phyloP scores from a whole-genome alignment of 2,888 invertebrate genomes.

The Onchidella celtica region DNA sequence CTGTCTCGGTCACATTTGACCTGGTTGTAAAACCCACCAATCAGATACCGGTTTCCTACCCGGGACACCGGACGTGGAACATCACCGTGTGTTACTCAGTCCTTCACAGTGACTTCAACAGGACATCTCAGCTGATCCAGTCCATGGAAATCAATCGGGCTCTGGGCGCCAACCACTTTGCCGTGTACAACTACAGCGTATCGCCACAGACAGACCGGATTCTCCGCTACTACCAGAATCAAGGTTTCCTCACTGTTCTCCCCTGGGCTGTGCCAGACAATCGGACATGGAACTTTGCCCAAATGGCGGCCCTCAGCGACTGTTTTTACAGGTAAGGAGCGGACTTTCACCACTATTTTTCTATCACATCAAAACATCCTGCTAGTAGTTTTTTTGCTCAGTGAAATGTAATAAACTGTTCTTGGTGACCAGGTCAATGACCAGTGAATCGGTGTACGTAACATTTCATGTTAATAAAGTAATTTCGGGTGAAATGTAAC shows the following conservation, averaged over 20 bases:
- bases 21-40: not conserved
- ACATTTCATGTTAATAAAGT: too few species aligned
- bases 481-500: too few species aligned
- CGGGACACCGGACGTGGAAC: constrained; percentile 7
- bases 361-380: too few species aligned
- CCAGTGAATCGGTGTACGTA: too few species aligned
- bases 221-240: constrained; percentile 25
- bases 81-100: constrained; percentile 41
- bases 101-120: constrained; percentile 8
- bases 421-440: too few species aligned
- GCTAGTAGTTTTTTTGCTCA: too few species aligned
- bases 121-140: constrained; percentile 22
- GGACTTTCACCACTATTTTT: too few species aligned
- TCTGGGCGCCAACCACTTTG: constrained; percentile 42
- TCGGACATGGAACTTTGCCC: constrained; percentile 2
- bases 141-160: constrained; percentile 36
- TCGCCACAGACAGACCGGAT: constrained; percentile 8
- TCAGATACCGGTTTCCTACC: constrained; percentile 12
- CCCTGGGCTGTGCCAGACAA: constrained; percentile 37
- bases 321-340: constrained; percentile 17
- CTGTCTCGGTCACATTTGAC: constrained; percentile 13
- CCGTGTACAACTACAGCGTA: constrained; percentile 38
- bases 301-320: constrained; percentile 13
- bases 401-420: too few species aligned
- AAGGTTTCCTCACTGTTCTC: constrained; percentile 37